A percentile compares a stretch with the other conserved stretches of the same genome.
These are phyloP conservation scores for Sebastes diploproa DNA, from an alignment of 2,797 vertebrate genomes.

Conservation along the genomic window DNA sequence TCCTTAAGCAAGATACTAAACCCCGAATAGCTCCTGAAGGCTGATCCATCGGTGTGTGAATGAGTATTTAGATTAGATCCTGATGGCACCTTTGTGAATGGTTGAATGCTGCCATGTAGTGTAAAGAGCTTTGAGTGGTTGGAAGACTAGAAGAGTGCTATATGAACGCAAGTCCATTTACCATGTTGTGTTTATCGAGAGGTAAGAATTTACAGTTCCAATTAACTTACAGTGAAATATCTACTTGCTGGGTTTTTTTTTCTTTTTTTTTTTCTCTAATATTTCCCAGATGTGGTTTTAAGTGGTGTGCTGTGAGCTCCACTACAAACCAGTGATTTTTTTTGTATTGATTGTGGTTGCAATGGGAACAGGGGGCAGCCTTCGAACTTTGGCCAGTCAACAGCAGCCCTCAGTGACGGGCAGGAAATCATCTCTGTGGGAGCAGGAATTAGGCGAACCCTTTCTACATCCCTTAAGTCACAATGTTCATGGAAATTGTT, in stretches of 20 bases:
- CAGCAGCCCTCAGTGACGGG: neutral
- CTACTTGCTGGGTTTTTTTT: neutral
- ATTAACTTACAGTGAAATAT: neutral
- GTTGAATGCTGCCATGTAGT: too few relatives aligned
- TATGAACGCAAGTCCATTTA: too few relatives aligned
- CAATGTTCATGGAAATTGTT: neutral
- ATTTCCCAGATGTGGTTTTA: neutral
- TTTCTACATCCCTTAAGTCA: neutral
- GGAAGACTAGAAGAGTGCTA: too few relatives aligned
- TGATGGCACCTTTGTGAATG: too few relatives aligned
- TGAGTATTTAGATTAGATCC: too few relatives aligned
- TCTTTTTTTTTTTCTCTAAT: neutral
- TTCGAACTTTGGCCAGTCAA: conserved; percentile 32
- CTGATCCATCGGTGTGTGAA: too few relatives aligned
- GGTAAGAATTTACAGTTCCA: neutral
- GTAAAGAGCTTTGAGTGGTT: too few relatives aligned
- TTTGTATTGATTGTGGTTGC: conserved; percentile 21
- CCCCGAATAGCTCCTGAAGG: too few relatives aligned
- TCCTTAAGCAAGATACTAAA: too few relatives aligned
- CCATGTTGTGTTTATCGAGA: neutral
- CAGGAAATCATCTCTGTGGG: neutral
- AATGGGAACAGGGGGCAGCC: neutral
- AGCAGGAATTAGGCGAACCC: neutral
- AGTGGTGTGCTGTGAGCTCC: neutral
- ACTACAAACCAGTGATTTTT: neutral